Base-by-base conservation (phyloP, 2,797 vertebrate genomes). In the Alca torda region DNA sequence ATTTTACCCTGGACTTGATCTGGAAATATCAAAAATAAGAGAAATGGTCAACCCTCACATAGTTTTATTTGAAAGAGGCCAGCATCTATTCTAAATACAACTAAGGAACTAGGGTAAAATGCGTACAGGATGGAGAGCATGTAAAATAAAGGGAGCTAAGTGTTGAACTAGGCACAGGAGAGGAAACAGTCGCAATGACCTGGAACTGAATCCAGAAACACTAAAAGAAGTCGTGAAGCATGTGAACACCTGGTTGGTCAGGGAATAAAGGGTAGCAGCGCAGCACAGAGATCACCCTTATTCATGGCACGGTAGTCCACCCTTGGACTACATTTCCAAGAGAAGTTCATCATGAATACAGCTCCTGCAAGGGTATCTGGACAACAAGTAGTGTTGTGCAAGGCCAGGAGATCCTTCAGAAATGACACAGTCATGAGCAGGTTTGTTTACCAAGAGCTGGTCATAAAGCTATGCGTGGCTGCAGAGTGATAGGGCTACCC, bases 1-100 rank as follows among this genome's bases (percentile, higher is more conserved):
- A 97, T 97, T 98, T 96, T 97, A 99, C 95, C 98, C 98, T 98
- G 96, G 98, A 98, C 98, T 98, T 99, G 98, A 99, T 98, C 99
- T 99, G 98, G 98, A 99, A 99, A 98, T 92, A 96, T 96, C 96
- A 98, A 98, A 98, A 96, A 97, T 97, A 96, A 97, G 84, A 97
- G 87, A 93, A 96, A 90, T 16, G 79, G 92, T 97, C 96, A 97
- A 80, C 86, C 87, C 89, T 82, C 43, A 31, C 56, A 53, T 9
- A n/a, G 21, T 77, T 82, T 56, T 51, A 84, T 37, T 91, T 69
- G 64, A 84, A 91, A 68, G 60, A 94, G 90, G 70, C 25, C 65
- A 69, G 48, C 65, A 75, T n/a, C 39, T 91, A 39, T 65, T 61
- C 43, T 25, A 86, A 94, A 46, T 63, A 69, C 30, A 80, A 14